These are phyloP conservation scores for Takifugu rubripes DNA, from an alignment of 2,797 vertebrate genomes.

Conservation along the genomic window DNA sequence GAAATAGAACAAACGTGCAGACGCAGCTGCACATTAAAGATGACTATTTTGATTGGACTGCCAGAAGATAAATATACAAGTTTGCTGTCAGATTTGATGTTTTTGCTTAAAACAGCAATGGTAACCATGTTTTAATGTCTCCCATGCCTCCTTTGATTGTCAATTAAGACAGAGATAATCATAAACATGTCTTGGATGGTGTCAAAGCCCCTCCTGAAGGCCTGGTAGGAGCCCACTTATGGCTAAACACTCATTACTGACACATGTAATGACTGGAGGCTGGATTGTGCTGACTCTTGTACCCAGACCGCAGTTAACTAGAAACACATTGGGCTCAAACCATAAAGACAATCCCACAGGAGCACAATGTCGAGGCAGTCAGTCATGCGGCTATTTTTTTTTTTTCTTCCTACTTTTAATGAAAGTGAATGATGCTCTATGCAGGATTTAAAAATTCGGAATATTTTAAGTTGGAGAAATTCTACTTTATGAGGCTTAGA, in stretches of 20 bases:
- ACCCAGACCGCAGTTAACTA: constrained; percentile 62
- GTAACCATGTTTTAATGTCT: constrained; percentile 6
- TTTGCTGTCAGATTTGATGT: no score
- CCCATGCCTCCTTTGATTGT: constrained; percentile 15
- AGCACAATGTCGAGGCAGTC: constrained; percentile 21
- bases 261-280: constrained; percentile 67
- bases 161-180: constrained; percentile 43
- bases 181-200: constrained; percentile 25
- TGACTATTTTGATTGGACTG: no score
- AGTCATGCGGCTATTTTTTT: not conserved
- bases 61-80: no score
- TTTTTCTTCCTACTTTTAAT: not conserved
- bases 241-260: constrained; percentile 69
- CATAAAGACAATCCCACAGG: constrained; percentile 37
- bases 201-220: constrained; percentile 39
- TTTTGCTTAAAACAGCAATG: constrained; percentile 14
- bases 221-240: constrained; percentile 45
- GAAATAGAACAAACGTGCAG: constrained; percentile 32
- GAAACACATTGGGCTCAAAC: constrained; percentile 67
- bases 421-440: not conserved
- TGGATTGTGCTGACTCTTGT: constrained; percentile 69
- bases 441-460: not conserved
- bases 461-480: no score
- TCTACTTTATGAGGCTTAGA: no score
- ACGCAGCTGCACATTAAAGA: constrained; percentile 41